Conservation (phyloP, 2,888 invertebrate species). For the Byasa hedistus region DNA sequence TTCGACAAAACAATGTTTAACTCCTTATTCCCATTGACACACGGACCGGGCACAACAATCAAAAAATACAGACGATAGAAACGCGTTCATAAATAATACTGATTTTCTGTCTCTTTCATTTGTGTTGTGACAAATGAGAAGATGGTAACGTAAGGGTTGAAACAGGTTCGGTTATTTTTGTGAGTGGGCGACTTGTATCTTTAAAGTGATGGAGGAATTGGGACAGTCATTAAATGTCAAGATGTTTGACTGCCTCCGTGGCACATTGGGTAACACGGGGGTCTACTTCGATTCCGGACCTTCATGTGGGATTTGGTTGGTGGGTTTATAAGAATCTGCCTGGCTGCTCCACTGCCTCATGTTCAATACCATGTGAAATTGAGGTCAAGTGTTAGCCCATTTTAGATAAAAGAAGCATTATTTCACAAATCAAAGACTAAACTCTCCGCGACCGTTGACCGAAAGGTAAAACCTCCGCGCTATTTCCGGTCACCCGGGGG, state of each 20-base stretch:
- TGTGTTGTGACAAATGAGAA: conserved; percentile 26
- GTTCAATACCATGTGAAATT: too few relatives aligned
- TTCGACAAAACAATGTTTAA: too few relatives aligned
- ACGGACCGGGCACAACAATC: conserved; percentile 67
- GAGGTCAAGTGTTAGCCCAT: too few relatives aligned
- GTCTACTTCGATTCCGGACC: too few relatives aligned
- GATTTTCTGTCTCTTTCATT: conserved; percentile 15
- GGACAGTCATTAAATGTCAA: neutral
- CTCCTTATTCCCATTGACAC: conserved; percentile 43
- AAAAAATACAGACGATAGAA: conserved; percentile 65
- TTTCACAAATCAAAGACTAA: too few relatives aligned
- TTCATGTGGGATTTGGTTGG: too few relatives aligned
- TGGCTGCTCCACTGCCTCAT: too few relatives aligned
- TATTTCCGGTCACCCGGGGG: conserved; percentile 1
- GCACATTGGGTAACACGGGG: too few relatives aligned
- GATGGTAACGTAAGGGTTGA: conserved; percentile 29
- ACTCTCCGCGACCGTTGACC: neutral
- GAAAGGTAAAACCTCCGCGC: neutral
- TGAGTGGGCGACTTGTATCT: neutral
- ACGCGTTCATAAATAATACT: conserved; percentile 43
- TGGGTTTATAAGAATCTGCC: too few relatives aligned
- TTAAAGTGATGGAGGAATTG: neutral
- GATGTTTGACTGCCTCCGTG: too few relatives aligned
- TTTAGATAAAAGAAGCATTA: too few relatives aligned
- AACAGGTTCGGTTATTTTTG: conserved; percentile 30